Evolutionary conservation across 2,888 invertebrate species (phyloP), one percentile per base, ranked within the genome.

Genomic region (Gandaritis pyraliata): DNA sequence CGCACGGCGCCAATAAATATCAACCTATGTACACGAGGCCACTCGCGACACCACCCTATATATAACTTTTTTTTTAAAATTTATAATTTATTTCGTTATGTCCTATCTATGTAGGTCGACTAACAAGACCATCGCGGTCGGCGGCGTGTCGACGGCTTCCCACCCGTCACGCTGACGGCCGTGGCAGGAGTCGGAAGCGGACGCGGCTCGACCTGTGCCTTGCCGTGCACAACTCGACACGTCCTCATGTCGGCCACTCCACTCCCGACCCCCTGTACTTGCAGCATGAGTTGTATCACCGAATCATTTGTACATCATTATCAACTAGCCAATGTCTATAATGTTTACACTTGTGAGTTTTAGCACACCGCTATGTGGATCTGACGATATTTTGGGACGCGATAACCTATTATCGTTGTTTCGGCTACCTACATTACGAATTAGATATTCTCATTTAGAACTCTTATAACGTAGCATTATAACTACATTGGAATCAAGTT

Each of bases 21-120:
- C 87, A 86, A 88, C 87, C 81, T 90, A 89, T 90, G 83, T 89
- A 90, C 90, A 89, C 87, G 87, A 87, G 85, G 78, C 85, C 83
- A 78, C 87, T 85, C 85, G 86, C 87, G 85, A 83, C 81, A 78
- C 79, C 75, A 78, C 80, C 82, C 85, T 85, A 87, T 85, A 86
- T 84, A 87, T 87, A 86, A 85, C 82, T 83, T 85, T 83, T 80
- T n/a, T 85, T 90, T 82, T 78, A 78, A 85, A 89, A 88, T 88
- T 88, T 90, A 90, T 88, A 89, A 88, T 90, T 90, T 89, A 90
- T 90, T 90, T 89, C 87, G 87, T 89, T 88, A 87, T 84, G 86
- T 88, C 90, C 90, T 90, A 90, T 90, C 89, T 90, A 91, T 89
- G 86, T 82, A 87, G 88, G 88, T 85, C 83, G 85, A 81, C 82